These are phyloP conservation scores for Ceratosolen solmsi DNA, from an alignment of 1,140 invertebrate species.

Conservation along the genomic window DNA sequence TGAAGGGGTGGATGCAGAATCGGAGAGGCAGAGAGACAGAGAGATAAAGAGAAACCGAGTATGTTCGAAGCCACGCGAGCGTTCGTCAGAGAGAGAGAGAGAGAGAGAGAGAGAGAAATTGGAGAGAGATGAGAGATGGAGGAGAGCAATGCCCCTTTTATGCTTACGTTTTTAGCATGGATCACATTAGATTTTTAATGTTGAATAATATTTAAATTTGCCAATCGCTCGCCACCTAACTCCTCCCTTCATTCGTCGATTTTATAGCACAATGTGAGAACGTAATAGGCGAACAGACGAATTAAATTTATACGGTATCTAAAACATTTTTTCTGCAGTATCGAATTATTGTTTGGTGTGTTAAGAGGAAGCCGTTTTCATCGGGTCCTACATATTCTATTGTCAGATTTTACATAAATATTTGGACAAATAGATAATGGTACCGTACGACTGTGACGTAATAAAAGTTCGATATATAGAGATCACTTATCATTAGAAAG, in stretches of 20 bases:
- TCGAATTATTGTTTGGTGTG: no score
- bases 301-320: background rate
- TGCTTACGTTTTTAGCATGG: constrained; percentile 29
- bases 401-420: no score
- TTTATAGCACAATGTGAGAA: background rate
- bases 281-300: background rate
- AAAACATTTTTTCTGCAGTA: background rate
- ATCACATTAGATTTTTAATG: constrained; percentile 20
- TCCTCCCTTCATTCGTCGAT: background rate
- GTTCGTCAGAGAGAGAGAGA: background rate
- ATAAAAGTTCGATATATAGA: no score
- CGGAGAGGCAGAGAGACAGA: background rate
- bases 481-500: no score
- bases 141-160: constrained; percentile 45
- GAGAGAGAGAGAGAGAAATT: background rate
- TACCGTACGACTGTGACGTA: no score
- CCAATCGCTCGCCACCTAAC: background rate
- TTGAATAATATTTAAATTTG: constrained; percentile 14
- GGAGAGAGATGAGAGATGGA: background rate
- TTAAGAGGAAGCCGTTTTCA: no score
- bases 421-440: no score
- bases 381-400: no score
- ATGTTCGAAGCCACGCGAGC: background rate
- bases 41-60: background rate
- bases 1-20: constrained; percentile 33